Percentiles rank a stretch among this genome's conserved stretches.
Evolutionary conservation across 2,888 invertebrate species (phyloP).

Genomic region (Plebejus melissa): DNA sequence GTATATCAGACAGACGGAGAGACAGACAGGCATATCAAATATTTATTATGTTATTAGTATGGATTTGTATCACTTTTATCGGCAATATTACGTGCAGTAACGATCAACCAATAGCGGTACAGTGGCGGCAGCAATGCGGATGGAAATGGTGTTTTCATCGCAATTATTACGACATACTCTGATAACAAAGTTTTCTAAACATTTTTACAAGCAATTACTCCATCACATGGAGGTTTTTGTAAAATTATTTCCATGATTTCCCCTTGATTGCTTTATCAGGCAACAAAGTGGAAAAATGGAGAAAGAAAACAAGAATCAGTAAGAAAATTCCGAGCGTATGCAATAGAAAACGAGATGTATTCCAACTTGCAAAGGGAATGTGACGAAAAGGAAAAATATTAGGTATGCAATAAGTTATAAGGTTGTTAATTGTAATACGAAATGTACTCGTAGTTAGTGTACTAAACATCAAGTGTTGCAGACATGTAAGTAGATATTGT

Average conservation of each 20-base stretch:
- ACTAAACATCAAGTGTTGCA: no score
- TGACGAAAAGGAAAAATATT: no score
- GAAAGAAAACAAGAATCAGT: background rate
- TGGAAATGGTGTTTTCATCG: constrained; percentile 56
- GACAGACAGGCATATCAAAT: no score
- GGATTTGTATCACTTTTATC: background rate
- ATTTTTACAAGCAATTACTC: constrained; percentile 27
- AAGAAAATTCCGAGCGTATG: no score
- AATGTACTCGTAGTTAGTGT: no score
- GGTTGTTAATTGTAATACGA: no score
- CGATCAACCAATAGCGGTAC: constrained; percentile 40
- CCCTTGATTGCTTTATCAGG: background rate
- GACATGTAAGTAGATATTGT: no score
- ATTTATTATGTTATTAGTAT: no score
- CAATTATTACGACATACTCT: constrained; percentile 70
- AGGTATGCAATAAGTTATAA: no score
- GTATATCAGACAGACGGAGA: no score
- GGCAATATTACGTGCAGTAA: constrained; percentile 34
- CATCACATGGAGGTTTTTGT: background rate
- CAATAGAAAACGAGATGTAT: no score
- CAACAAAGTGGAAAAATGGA: background rate
- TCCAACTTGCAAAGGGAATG: no score
- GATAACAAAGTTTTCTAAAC: constrained; percentile 48
- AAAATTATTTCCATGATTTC: background rate
- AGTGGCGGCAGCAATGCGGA: constrained; percentile 49